Conservation (phyloP, 2,113 vertebrate genomes). For the Chaenogobius annularis region DNA sequence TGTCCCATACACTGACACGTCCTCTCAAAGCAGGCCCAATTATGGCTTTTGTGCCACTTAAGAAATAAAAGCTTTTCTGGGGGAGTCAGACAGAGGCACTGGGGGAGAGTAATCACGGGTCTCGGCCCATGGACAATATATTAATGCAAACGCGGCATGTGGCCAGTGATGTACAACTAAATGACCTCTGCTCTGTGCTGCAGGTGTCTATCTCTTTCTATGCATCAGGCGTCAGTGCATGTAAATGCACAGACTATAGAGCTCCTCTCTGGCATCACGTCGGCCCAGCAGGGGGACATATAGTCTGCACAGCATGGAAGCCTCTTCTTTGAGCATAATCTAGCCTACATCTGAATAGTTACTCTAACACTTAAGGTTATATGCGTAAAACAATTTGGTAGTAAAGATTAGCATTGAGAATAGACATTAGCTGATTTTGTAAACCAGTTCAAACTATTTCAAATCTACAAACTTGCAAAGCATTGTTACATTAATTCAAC, state of each 20-base stretch:
- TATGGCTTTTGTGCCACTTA: constrained; percentile 99
- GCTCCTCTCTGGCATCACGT: constrained; percentile 20
- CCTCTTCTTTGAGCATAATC: constrained; percentile 5
- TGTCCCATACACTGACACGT: constrained; percentile 96
- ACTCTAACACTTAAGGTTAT: not conserved
- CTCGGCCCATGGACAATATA: constrained; percentile 82
- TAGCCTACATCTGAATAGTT: constrained; percentile 10
- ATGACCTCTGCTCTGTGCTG: constrained; percentile 72
- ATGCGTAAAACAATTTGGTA: not conserved
- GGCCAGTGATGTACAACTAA: constrained; percentile 70
- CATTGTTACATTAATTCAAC: not conserved
- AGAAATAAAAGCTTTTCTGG: constrained; percentile 95
- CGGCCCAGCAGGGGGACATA: constrained; percentile 10
- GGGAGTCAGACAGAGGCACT: constrained; percentile 42
- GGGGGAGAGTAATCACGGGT: constrained; percentile 80
- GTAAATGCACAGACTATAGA: constrained; percentile 10
- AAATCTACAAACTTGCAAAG: not conserved
- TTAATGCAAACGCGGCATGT: constrained; percentile 83
- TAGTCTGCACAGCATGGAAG: constrained; percentile 3
- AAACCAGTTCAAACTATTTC: not conserved
- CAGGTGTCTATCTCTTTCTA: constrained; percentile 63
- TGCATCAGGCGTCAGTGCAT: constrained; percentile 42
- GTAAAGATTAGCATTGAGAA: not conserved
- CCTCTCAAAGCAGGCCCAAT: constrained; percentile 98
- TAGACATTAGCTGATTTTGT: not conserved